These are phyloP conservation scores for Oryzias woworae DNA, from an alignment of 2,113 vertebrate genomes.

Conservation along the genomic window DNA sequence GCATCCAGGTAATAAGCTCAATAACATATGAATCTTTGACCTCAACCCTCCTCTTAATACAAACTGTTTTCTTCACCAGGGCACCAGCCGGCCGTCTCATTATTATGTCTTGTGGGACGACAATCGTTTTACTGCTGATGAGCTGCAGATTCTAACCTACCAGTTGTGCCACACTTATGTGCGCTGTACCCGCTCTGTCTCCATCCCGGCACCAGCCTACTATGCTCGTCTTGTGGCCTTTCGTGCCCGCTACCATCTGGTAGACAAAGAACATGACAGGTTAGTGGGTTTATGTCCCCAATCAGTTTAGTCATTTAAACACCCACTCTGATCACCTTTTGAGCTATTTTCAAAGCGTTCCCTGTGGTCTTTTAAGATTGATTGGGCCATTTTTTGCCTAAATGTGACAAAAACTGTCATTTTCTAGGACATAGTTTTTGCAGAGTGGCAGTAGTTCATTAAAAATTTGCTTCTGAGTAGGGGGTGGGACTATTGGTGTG, in stretches of 20 bases:
- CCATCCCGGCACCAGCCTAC: slow-evolving; percentile 98
- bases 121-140: slow-evolving; percentile 98
- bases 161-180: slow-evolving; percentile 99
- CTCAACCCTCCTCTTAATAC: too few species aligned
- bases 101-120: slow-evolving; percentile 99
- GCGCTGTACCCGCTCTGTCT: slow-evolving; percentile 96
- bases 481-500: too few species aligned
- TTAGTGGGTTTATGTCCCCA: slow-evolving; percentile 47
- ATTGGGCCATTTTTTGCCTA: too few species aligned
- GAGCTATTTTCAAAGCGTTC: too few species aligned
- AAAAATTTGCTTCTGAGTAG: too few species aligned
- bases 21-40: too few species aligned
- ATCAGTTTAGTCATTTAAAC: too few species aligned
- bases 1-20: slow-evolving; percentile 89
- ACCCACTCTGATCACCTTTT: too few species aligned
- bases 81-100: slow-evolving; percentile 98
- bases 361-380: too few species aligned
- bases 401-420: too few species aligned
- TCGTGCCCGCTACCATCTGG: slow-evolving; percentile 97
- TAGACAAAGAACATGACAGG: slow-evolving; percentile 99
- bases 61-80: slow-evolving; percentile 69
- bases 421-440: too few species aligned
- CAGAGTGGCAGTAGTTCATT: too few species aligned
- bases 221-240: slow-evolving; percentile 98
- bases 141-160: slow-evolving; percentile 98